Conservation (phyloP, 1,140 invertebrate genomes). For the Panagrolaimus sp. region DNA sequence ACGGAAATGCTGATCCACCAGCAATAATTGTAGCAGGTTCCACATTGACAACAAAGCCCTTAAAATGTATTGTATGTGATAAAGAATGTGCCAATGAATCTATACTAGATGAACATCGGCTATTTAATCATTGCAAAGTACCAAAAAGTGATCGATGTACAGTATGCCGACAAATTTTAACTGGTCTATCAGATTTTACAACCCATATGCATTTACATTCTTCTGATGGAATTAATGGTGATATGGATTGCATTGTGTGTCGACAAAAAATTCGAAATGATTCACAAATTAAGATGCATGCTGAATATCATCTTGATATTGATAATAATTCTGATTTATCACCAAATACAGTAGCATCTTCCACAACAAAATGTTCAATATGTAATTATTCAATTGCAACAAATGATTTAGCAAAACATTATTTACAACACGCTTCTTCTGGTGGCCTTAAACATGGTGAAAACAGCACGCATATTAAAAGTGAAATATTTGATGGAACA, state of each 20-base stretch:
- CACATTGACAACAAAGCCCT: background rate
- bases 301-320: constrained; percentile 32
- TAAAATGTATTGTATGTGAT: constrained; percentile 48
- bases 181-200: constrained; percentile 24
- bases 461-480: background rate
- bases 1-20: background rate
- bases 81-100: constrained; percentile 31
- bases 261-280: constrained; percentile 33
- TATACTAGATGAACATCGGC: constrained; percentile 36
- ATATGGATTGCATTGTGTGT: constrained; percentile 32
- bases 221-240: constrained; percentile 20
- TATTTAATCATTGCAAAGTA: constrained; percentile 41
- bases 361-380: constrained; percentile 17
- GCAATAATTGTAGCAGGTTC: too few species aligned
- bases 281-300: constrained; percentile 34
- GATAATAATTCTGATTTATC: background rate
- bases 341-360: background rate
- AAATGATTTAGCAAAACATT: background rate
- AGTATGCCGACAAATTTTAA: constrained; percentile 27
- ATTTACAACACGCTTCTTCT: background rate
- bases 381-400: constrained; percentile 10
- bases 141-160: constrained; percentile 33
- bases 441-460: constrained; percentile 11
- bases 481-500: background rate
- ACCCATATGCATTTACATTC: constrained; percentile 27